Evolutionary conservation across 2,797 vertebrate species (phyloP).

Genomic region (Pipistrellus nathusii): DNA sequence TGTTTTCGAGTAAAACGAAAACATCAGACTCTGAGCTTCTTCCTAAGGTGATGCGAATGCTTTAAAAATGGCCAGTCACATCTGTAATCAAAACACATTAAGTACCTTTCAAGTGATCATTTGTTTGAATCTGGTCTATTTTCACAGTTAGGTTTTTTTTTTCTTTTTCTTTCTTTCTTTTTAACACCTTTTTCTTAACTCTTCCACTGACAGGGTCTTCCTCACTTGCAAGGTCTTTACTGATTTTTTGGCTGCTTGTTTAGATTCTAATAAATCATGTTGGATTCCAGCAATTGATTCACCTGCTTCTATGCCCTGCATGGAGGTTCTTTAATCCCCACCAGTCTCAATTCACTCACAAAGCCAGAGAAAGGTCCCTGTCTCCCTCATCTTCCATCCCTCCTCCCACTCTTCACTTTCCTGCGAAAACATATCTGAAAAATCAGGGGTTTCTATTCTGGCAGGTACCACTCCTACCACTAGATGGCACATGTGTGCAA

Average conservation of each 20-base stretch:
- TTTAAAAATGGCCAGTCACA: constrained; percentile 49
- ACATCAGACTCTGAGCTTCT: neutral
- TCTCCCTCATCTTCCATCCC: neutral
- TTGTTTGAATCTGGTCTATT: constrained; percentile 38
- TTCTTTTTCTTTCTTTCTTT: neutral
- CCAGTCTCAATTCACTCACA: neutral
- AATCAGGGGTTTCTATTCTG: neutral
- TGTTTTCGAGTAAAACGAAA: constrained; percentile 19
- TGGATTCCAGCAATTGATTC: neutral
- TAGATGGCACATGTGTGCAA: constrained; percentile 71
- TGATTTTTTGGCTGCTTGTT: constrained; percentile 17
- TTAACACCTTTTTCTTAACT: constrained; percentile 13
- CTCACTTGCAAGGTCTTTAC: neutral
- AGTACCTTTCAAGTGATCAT: constrained; percentile 48
- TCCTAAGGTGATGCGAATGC: neutral
- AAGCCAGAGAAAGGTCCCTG: neutral
- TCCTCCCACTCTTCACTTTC: neutral
- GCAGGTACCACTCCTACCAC: constrained; percentile 62
- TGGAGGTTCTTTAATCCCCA: neutral
- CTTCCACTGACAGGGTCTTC: neutral
- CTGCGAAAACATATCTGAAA: neutral
- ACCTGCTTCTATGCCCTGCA: neutral
- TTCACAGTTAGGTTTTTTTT: neutral
- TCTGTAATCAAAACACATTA: neutral
- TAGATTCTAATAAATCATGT: neutral